Evolutionary conservation across 2,888 invertebrate species (phyloP).

Genomic region (Cylloceria caligata): DNA sequence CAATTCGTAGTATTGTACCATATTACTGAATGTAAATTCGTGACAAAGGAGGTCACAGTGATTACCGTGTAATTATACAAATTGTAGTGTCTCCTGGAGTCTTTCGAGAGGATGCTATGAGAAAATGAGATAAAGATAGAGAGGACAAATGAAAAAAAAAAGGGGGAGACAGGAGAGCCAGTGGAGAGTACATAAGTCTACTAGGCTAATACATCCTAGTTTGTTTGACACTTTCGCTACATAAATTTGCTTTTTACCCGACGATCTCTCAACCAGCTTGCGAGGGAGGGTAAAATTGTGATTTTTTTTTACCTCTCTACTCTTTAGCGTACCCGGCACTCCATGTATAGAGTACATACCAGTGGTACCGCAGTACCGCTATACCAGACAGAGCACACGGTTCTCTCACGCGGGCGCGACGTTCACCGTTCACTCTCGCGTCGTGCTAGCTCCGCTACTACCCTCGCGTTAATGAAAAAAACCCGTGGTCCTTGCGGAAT

Average conservation of each 20-base stretch:
- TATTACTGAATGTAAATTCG: background rate
- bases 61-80: constrained; percentile 16
- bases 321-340: constrained; percentile 17
- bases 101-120: constrained; percentile 40
- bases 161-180: constrained; percentile 40
- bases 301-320: constrained; percentile 12
- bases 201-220: constrained; percentile 67
- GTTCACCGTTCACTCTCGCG: constrained; percentile 47
- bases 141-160: constrained; percentile 30
- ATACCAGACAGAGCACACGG: constrained; percentile 17
- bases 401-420: constrained; percentile 40
- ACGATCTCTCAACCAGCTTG: constrained; percentile 56
- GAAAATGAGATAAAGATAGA: constrained; percentile 45
- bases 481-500: constrained; percentile 66
- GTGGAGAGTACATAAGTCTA: constrained; percentile 58
- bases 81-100: constrained; percentile 8
- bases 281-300: constrained; percentile 4
- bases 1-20: background rate
- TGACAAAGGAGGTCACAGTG: constrained; percentile 11
- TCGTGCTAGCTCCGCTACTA: constrained; percentile 14
- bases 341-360: constrained; percentile 7
- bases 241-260: constrained; percentile 69
- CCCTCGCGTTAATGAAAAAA: constrained; percentile 66
- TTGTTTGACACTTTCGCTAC: constrained; percentile 69
- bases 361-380: constrained; percentile 6